These are phyloP conservation scores for Montipora capitata DNA, from an alignment of 92 coral and sea anemone species.

Conservation along the genomic window DNA sequence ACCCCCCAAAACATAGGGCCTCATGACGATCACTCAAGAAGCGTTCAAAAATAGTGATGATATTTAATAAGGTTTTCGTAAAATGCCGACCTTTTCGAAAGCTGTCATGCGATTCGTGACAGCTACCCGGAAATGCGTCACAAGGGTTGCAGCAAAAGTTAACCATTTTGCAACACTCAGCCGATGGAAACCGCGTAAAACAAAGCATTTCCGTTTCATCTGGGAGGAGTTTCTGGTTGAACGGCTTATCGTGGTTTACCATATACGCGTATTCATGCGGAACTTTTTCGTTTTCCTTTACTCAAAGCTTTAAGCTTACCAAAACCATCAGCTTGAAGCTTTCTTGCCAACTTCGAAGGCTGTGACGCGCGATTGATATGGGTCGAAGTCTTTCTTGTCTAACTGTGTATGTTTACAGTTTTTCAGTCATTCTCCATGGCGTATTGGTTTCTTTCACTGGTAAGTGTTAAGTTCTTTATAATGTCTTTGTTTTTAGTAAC, in stretches of 20 bases:
- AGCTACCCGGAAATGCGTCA: constrained; percentile 43
- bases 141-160: background rate
- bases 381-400: background rate
- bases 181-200: background rate
- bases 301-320: background rate
- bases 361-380: constrained; percentile 24
- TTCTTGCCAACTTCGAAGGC: background rate
- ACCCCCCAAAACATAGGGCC: too few species aligned
- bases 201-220: constrained; percentile 33
- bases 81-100: background rate
- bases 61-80: too few species aligned
- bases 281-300: constrained; percentile 10
- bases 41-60: too few species aligned
- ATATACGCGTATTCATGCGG: background rate
- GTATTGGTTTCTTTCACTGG: constrained; percentile 23
- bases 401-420: background rate
- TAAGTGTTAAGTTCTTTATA: constrained; percentile 1
- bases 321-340: background rate
- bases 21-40: too few species aligned
- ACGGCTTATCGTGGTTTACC: constrained; percentile 23
- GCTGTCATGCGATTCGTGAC: background rate
- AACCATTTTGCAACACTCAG: constrained; percentile 13
- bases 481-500: background rate
- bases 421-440: background rate
- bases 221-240: constrained; percentile 37